Base-by-base conservation (phyloP, 1,140 invertebrate genomes). In the Bombus pyrosoma region DNA sequence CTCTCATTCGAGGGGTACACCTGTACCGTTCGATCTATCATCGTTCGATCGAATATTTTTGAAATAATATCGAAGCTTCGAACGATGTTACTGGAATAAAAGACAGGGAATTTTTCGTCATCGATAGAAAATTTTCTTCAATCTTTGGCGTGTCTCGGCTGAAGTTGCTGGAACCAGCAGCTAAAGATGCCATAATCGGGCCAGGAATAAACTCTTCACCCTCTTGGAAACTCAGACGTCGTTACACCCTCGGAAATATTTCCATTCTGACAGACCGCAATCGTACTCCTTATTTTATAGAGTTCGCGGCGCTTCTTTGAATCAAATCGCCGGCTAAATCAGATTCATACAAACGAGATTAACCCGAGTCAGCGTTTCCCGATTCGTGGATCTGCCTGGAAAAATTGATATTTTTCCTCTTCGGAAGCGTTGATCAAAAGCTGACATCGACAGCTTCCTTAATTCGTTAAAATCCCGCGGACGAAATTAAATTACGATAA, bases 191-290 rank as follows among this genome's bases (percentile, higher is more conserved):
- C 13, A 41, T 32, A 78, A 64, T 66, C 13, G n/a, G 4, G 3
- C 3, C 22, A 53, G 76, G n/a, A n/a, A 34, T 13, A 47, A 37
- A 37, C 1, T n/a, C n/a, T 53, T 47, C 66, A 8, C 34, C 66
- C 25, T 57, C 34, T 37, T 37, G 32, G 22, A 32, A 18, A n/a
- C 4, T 43, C 41, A 53, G 22, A 13, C 25, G 25, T 71, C 28
- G 78, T 39, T 69, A 22, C 34, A 71, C 25, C 41, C 66, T 71
- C 41, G 78, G 69, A 69, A 80, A 80, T 47, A 74, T 74, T 66
- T 47, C n/a, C 22, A 43, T 74, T 47, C n/a, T 43, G 53, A 73
- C 39, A 53, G 47, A 22, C 47, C 5, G 47, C 47, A 53, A 53
- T 53, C 18, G 47, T 9, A 25, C 47, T 39, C n/a, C 39, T 18